A percentile compares a stretch with the other conserved stretches of the same genome.
These are phyloP conservation scores for Brachionus sp. DNA, from an alignment of 1,140 invertebrate species.

Conservation along the genomic window DNA sequence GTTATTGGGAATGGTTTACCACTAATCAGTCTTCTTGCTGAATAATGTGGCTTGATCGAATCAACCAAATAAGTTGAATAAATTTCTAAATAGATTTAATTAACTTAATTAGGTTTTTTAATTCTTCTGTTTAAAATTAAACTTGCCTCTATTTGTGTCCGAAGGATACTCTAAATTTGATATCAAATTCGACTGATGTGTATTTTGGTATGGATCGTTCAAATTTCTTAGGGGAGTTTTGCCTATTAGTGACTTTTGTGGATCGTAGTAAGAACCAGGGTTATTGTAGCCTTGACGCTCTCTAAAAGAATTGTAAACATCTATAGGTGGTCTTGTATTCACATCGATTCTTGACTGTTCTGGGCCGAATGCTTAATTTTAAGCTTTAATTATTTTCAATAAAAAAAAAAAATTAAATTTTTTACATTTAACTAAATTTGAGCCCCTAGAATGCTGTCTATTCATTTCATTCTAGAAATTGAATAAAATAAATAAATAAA, in stretches of 20 bases:
- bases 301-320: neutral
- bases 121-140: neutral
- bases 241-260: neutral
- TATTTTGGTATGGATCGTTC: neutral
- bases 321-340: neutral
- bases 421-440: conserved; percentile 8
- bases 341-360: neutral
- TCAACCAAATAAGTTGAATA: conserved; percentile 44
- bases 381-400: neutral
- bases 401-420: neutral
- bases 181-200: neutral
- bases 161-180: conserved; percentile 34
- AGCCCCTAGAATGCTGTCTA: conserved; percentile 3
- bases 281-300: neutral
- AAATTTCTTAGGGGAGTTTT: conserved; percentile 11
- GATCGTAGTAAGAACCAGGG: neutral
- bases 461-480: conserved; percentile 25
- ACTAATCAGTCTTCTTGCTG: conserved; percentile 33
- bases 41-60: conserved; percentile 32
- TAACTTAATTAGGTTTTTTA: neutral
- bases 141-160: conserved; percentile 11
- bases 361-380: neutral
- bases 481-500: neutral
- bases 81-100: neutral
- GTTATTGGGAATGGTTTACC: conserved; percentile 3